Evolutionary conservation across 2,797 vertebrate genomes (phyloP), one percentile per base, ranked within the genome.

Genomic region (Poecilia velifera): DNA sequence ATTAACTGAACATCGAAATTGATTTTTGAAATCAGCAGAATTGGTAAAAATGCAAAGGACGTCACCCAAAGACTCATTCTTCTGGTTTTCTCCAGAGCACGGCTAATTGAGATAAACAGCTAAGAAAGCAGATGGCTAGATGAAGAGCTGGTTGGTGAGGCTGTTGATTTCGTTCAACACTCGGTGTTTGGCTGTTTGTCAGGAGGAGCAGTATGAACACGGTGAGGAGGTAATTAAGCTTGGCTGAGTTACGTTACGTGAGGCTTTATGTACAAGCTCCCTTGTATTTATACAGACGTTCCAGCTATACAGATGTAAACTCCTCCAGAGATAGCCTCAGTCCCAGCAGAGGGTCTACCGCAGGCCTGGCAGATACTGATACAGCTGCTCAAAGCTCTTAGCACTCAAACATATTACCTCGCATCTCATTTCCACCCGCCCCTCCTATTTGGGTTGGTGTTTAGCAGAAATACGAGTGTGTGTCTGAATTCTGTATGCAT

Each of bases 31-130:
- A 59, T 62, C 25, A 14, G 73, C 71, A 84, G 77, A 81, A 92
- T 94, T 90, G 64, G 90, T 89, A 82, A 78, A 45, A 73, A 78
- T 81, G 57, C 73, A 76, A 80, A 73, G 41, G 53, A 82, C 80
- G 77, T 59, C 46, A 34, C 72, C 20, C 6, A 51, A 49, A 72
- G 51, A 73, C 31, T 79, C 7, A 72, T 78, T 85, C 80, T 79
- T 83, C 14, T 59, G 78, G 73, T 57, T 76, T 89, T 77, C 87
- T 89, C 85, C 59, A 83, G 80, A 84, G 87, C 84, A 51, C 77
- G 34, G 85, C 84, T 93, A 91, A 93, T 92, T 92, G 89, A 89
- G 91, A 92, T 82, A 73, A 91, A 91, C 86, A 64, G 84, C 83
- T 53, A 80, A 74, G 82, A 81, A 76, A 82, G 84, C 81, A 78